A percentile compares a stretch with the other conserved stretches of the same genome.
These are phyloP conservation scores for Pseudochaenichthys georgianus DNA, from an alignment of 2,797 vertebrate genomes.

Conservation along the genomic window DNA sequence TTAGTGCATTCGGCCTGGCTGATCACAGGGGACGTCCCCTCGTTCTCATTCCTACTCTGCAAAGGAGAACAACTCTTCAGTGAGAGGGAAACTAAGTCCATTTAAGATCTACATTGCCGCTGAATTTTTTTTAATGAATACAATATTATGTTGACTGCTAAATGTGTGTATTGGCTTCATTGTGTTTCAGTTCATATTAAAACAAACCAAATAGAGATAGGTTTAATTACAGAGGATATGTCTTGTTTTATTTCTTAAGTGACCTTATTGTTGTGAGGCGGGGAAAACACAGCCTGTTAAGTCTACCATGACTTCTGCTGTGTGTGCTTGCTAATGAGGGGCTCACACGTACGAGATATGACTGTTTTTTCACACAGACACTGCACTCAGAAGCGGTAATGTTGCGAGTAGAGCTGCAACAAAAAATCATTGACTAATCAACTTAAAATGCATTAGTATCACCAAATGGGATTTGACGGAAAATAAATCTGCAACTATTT, in stretches of 20 bases:
- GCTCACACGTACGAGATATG: too few relatives aligned
- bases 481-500: too few relatives aligned
- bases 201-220: constrained; percentile 28
- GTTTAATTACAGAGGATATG: constrained; percentile 41
- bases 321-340: too few relatives aligned
- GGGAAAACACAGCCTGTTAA: too few relatives aligned
- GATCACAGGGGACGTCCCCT: constrained; percentile 37
- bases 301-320: too few relatives aligned
- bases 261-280: too few relatives aligned
- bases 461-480: too few relatives aligned
- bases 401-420: too few relatives aligned
- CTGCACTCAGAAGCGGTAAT: too few relatives aligned
- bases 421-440: too few relatives aligned
- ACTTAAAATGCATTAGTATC: too few relatives aligned
- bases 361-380: too few relatives aligned
- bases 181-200: constrained; percentile 26
- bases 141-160: not conserved
- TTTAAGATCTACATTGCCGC: constrained; percentile 11
- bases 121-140: not conserved
- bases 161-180: constrained; percentile 2
- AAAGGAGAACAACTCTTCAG: constrained; percentile 33
- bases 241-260: constrained; percentile 53
- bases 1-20: constrained; percentile 37
- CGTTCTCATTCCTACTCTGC: constrained; percentile 42
- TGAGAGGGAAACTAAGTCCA: constrained; percentile 21